These are phyloP conservation scores for Ascidia mentula DNA, from an alignment of 23 tunicate genomes.

Conservation along the genomic window DNA sequence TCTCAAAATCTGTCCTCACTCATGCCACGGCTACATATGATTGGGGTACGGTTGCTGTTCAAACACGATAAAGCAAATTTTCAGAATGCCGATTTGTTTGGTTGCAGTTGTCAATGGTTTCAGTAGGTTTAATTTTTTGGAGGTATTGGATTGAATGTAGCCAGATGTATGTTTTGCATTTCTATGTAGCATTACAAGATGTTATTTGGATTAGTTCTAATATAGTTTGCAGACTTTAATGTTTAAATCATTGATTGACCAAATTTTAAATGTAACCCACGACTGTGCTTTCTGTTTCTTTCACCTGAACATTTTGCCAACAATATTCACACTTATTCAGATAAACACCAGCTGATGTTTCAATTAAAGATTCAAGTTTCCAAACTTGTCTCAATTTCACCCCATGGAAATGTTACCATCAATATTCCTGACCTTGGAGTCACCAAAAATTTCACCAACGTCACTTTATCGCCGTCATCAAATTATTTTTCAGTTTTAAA, in stretches of 20 bases:
- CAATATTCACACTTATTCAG: background rate
- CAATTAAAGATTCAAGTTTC: constrained; percentile 31
- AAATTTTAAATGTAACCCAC: background rate
- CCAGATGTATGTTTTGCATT: too few species aligned
- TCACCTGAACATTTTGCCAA: background rate
- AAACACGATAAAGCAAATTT: too few species aligned
- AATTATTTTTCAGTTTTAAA: constrained; percentile 16
- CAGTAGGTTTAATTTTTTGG: too few species aligned
- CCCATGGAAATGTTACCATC: constrained; percentile 41
- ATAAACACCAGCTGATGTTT: constrained; percentile 9
- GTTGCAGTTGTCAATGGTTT: background rate
- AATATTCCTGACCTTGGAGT: constrained; percentile 30
- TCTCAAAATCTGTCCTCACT: constrained; percentile 27
- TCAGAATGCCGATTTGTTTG: too few species aligned
- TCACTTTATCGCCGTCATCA: constrained; percentile 18
- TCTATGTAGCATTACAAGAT: too few species aligned
- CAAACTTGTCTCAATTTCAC: constrained; percentile 13
- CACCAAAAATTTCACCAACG: constrained; percentile 22
- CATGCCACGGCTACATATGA: constrained; percentile 46
- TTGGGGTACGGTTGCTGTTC: constrained; percentile 41
- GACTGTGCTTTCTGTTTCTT: background rate
- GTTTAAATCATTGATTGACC: background rate
- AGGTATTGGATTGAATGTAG: too few species aligned
- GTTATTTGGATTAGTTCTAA: too few species aligned
- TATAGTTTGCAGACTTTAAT: too few species aligned